Percentiles rank a stretch among this genome's conserved stretches.
These are phyloP conservation scores for Schizaphis graminum DNA, from an alignment of 2,888 invertebrate species.

Conservation along the genomic window DNA sequence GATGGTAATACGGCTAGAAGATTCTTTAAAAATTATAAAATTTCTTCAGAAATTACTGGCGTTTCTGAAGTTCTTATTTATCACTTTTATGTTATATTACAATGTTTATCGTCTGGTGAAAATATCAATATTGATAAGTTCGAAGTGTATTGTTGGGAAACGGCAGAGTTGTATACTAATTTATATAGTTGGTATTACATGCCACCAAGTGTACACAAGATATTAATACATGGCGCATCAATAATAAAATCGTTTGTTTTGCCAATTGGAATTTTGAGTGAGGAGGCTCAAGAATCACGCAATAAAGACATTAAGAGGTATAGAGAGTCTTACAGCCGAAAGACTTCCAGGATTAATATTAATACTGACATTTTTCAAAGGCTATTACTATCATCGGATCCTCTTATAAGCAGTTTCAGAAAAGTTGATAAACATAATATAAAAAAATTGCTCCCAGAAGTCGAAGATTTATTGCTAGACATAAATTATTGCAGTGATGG, in stretches of 20 bases:
- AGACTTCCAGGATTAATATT: not conserved
- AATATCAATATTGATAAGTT: too few species aligned
- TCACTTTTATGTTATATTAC: too few species aligned
- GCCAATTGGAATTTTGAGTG: too few species aligned
- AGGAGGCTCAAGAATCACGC: too few species aligned
- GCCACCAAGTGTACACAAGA: not conserved
- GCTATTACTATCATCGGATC: not conserved
- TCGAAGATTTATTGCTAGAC: not conserved
- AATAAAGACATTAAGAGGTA: too few species aligned
- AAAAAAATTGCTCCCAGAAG: not conserved
- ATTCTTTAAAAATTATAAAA: too few species aligned
- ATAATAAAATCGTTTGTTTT: not conserved
- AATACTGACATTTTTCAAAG: constrained; percentile 19
- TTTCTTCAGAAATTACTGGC: too few species aligned
- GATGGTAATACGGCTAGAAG: not conserved
- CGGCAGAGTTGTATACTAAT: too few species aligned
- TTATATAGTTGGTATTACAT: not conserved
- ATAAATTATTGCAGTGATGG: constrained; percentile 12
- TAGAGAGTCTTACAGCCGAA: not conserved
- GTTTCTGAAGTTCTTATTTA: too few species aligned
- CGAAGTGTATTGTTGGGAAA: too few species aligned
- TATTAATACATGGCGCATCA: not conserved
- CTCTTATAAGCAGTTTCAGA: not conserved
- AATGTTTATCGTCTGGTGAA: too few species aligned
- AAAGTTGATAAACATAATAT: not conserved